A percentile compares a stretch with the other conserved stretches of the same genome.
phyloP scores from a whole-genome alignment of 2,113 vertebrate species.

The Puffinus mauretanicus region DNA sequence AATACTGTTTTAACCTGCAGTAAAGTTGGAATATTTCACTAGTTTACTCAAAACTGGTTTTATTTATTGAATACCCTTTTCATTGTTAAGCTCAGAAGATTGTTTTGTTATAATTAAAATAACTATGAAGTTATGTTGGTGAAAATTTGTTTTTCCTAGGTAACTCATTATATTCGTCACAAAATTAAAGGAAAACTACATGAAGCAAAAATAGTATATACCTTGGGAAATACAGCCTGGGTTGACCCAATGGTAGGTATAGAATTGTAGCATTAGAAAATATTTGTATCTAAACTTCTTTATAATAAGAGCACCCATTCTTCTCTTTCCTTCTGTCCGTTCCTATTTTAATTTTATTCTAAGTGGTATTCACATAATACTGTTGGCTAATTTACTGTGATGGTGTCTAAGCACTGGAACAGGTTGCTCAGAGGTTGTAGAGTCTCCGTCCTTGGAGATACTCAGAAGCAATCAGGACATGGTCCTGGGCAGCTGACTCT shows the following conservation, averaged over 20 bases:
- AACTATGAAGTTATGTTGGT: not conserved
- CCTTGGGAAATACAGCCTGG: conserved; percentile 86
- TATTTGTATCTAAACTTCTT: not conserved
- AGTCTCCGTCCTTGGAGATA: not conserved
- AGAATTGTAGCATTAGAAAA: not conserved
- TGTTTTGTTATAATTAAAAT: not conserved
- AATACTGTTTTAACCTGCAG: not conserved
- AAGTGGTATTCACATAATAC: accelerated
- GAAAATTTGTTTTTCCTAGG: conserved; percentile 72
- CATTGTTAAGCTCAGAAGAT: not conserved
- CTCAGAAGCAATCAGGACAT: accelerated
- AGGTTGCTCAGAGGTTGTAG: not conserved
- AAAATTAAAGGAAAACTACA: conserved; percentile 85
- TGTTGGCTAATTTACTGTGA: not conserved
- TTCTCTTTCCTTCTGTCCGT: not conserved
- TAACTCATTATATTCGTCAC: conserved; percentile 78
- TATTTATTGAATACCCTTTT: not conserved
- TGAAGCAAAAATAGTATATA: conserved; percentile 81
- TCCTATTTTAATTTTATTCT: not conserved
- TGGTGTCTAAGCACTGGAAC: not conserved
- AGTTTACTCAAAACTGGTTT: not conserved
- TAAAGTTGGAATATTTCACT: not conserved
- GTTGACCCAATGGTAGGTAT: conserved; percentile 88
- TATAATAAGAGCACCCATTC: not conserved
- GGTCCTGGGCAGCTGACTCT: not conserved